These are phyloP conservation scores for Moxostoma hubbsi DNA, from an alignment of 2,797 vertebrate genomes.

Conservation along the genomic window DNA sequence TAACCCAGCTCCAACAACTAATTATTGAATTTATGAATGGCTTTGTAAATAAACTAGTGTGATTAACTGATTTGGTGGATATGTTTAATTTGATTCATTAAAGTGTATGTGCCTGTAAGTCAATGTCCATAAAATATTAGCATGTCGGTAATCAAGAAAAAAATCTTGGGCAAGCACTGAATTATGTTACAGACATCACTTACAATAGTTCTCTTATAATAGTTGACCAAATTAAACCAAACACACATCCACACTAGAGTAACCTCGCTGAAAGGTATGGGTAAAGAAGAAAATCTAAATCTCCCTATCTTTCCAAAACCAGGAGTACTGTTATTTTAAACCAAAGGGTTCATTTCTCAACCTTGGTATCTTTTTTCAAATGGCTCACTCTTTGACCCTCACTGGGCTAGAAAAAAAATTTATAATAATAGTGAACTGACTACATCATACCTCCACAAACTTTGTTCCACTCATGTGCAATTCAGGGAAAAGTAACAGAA, in stretches of 20 bases:
- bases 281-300: constrained; percentile 8
- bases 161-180: background rate
- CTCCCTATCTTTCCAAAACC: background rate
- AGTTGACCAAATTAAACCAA: background rate
- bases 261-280: background rate
- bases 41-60: constrained; percentile 4
- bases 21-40: background rate
- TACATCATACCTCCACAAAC: constrained; percentile 73
- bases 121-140: constrained; percentile 68
- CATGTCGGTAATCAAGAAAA: constrained; percentile 60
- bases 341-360: no score
- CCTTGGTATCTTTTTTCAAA: no score
- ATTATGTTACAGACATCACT: no score
- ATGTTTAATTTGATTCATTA: background rate
- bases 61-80: background rate
- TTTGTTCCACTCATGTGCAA: constrained; percentile 12
- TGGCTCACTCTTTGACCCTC: background rate
- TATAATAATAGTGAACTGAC: background rate
- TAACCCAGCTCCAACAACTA: no score
- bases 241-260: no score
- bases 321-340: background rate
- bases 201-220: background rate
- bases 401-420: background rate
- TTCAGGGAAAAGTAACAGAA: constrained; percentile 63
- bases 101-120: background rate